Base-by-base conservation (phyloP, 1,140 invertebrate genomes). In the Thaumatotibia leucotreta region DNA sequence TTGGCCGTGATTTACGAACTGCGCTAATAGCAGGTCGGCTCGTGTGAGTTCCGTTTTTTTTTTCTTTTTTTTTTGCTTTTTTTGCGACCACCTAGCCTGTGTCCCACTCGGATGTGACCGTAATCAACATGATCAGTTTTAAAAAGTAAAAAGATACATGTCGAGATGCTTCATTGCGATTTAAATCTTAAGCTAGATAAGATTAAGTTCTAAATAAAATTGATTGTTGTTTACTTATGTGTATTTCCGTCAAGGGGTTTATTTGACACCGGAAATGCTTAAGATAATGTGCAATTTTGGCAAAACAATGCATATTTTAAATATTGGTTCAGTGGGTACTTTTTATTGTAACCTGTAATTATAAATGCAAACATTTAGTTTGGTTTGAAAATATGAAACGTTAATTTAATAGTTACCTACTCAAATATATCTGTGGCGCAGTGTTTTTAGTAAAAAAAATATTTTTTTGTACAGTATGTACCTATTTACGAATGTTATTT, bases 1-100 rank as follows among this genome's bases (percentile, higher is more conserved):
- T 45, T 24, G 62, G 10, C 32, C 17, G 24, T 62, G 54, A 69
- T 69, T 65, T 29, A 61, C 61, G 45, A 69, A 69, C 14, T 27
- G 20, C 22, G 33, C 63, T 35, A 69, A 66, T 69, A 63, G 52
- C 22, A 14, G 45, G 22, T 70, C 65, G 63, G 58, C 72, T 66
- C 69, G 66, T 70, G 68, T 63, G 39, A 31, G 29, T 39, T 17
- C 35, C 23, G 35, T 0, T 54, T 69, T 23, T 63, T 63, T 8
- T 5, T 3, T 4, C 14, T 23, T 61, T 24, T 27, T 17, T 33
- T 24, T n/a, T 0, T 35, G n/a, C n/a, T n/a, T 66, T 61, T 77
- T 77, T 75, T 77, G 73, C 73, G 73, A 77, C 76, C 73, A 75
- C 73, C 73, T 58, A 63, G 33, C 6, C n/a, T 5, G n/a, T 63